Conservation (phyloP, 2,113 vertebrate genomes). For the Catagonus wagneri region DNA sequence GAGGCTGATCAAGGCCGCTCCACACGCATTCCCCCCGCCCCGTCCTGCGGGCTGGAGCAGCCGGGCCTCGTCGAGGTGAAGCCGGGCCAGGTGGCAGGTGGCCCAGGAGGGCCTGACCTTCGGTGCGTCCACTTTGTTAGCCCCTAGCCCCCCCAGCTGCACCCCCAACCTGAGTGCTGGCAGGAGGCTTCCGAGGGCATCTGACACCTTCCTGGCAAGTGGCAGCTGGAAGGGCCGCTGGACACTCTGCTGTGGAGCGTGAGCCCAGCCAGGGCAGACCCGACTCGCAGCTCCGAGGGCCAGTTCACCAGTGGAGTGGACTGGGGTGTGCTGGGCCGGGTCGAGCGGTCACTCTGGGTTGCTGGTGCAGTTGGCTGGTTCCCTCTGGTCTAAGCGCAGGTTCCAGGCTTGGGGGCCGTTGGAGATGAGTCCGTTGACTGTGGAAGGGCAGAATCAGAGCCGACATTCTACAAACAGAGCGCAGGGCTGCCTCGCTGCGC, state of each 20-base stretch:
- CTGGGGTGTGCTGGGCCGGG: not conserved
- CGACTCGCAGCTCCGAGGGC: not conserved
- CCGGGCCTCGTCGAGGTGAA: not conserved
- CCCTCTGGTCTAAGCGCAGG: not conserved
- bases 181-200: not conserved
- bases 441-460: too few species aligned
- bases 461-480: too few species aligned
- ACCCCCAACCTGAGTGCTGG: not conserved
- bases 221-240: not conserved
- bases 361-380: too few species aligned
- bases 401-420: accelerated
- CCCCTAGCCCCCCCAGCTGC: not conserved
- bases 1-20: accelerated
- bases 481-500: not conserved
- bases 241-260: not conserved
- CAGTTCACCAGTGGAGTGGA: not conserved
- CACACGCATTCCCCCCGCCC: too few species aligned
- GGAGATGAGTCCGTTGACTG: not conserved
- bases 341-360: too few species aligned
- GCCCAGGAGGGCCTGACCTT: not conserved
- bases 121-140: too few species aligned
- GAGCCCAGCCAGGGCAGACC: not conserved
- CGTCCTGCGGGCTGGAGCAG: too few species aligned
- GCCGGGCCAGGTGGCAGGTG: not conserved
- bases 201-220: not conserved